phyloP scores from a whole-genome alignment of 1,140 invertebrate genomes.

The Lordiphosa stackelbergi region DNA sequence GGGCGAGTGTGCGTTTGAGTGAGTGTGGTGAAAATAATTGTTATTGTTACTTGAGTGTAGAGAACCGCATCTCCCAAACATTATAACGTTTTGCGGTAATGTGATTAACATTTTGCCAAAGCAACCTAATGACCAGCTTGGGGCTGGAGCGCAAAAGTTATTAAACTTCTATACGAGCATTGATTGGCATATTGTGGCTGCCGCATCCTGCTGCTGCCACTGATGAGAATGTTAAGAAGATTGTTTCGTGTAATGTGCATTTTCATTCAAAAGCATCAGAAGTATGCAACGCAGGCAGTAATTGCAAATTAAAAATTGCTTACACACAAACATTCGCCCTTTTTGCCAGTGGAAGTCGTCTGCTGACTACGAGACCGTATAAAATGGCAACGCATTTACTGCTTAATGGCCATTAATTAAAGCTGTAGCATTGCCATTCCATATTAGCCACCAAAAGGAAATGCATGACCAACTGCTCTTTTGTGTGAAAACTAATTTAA shows the following conservation, averaged over 20 bases:
- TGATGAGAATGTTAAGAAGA: constrained; percentile 3
- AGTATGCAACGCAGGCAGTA: constrained; percentile 41
- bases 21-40: constrained; percentile 60
- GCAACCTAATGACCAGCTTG: constrained; percentile 64
- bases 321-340: constrained; percentile 15
- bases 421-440: constrained; percentile 62
- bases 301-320: constrained; percentile 75
- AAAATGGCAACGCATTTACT: constrained; percentile 46
- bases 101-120: constrained; percentile 69
- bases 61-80: constrained; percentile 48
- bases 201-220: not conserved
- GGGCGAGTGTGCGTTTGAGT: constrained; percentile 1
- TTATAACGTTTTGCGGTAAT: constrained; percentile 73
- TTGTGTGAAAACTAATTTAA: constrained; percentile 42
- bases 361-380: constrained; percentile 36
- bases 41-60: constrained; percentile 63
- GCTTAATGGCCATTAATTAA: constrained; percentile 64
- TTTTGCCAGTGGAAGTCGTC: not conserved
- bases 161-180: constrained; percentile 56
- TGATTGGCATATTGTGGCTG: constrained; percentile 54
- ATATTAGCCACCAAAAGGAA: constrained; percentile 35
- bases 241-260: constrained; percentile 59
- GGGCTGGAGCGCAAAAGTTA: constrained; percentile 55
- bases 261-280: constrained; percentile 57
- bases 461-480: constrained; percentile 8